A percentile compares a stretch with the other conserved stretches of the same genome.
Evolutionary conservation across 2,797 vertebrate genomes (phyloP).

Genomic region (Oceanodroma leucorhoa): DNA sequence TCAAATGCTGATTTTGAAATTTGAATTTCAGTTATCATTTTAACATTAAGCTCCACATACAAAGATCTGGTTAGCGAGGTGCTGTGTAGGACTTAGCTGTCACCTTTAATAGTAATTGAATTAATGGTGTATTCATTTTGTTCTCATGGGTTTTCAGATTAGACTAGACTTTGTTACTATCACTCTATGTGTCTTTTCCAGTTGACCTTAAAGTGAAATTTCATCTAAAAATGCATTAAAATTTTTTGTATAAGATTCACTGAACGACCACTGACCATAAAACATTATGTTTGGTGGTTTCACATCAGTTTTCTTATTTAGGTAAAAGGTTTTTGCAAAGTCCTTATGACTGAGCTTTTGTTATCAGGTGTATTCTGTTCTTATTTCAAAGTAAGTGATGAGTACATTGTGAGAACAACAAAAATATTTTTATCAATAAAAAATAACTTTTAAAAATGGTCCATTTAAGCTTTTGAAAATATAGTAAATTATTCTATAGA

Average conservation of each 20-base stretch:
- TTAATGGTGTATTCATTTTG: not conserved
- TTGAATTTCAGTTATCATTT: not conserved
- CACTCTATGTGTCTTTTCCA: not conserved
- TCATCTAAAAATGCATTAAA: not conserved
- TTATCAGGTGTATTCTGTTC: not conserved
- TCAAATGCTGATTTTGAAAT: not conserved
- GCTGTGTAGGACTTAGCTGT: not conserved
- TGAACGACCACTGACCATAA: not conserved
- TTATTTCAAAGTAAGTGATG: not conserved
- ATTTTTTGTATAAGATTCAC: not conserved
- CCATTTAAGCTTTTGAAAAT: not conserved
- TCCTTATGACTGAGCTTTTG: not conserved
- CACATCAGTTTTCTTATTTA: not conserved
- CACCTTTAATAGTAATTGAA: not conserved
- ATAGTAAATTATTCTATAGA: not conserved
- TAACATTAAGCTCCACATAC: not conserved
- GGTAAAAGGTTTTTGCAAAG: not conserved
- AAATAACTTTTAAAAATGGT: fast-evolving
- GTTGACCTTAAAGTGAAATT: not conserved
- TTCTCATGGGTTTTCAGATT: not conserved
- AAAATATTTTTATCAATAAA: not conserved
- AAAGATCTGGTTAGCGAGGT: not conserved
- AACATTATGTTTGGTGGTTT: not conserved
- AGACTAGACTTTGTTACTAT: not conserved
- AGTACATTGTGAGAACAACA: not conserved